These are phyloP conservation scores for Andrena cerasifolii DNA, from an alignment of 1,140 invertebrate genomes.

Conservation along the genomic window DNA sequence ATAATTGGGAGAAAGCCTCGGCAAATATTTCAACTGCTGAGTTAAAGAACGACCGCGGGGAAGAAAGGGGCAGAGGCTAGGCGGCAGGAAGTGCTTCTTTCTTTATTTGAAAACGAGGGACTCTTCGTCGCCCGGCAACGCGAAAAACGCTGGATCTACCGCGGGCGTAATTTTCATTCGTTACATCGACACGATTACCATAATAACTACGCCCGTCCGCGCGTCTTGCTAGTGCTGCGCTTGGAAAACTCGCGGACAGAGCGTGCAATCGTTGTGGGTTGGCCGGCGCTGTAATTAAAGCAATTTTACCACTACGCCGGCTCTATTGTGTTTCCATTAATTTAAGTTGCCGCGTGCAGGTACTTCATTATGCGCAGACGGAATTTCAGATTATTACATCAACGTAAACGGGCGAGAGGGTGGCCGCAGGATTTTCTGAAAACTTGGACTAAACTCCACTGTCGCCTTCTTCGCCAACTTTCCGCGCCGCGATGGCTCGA, in stretches of 20 bases:
- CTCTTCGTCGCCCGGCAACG: constrained; percentile 38
- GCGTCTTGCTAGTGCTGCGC: neutral
- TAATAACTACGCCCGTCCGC: constrained; percentile 3
- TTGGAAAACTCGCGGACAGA: neutral
- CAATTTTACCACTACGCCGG: constrained; percentile 10
- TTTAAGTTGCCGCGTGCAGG: constrained; percentile 30
- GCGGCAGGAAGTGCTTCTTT: constrained; percentile 48
- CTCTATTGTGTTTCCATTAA: constrained; percentile 49
- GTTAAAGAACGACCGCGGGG: constrained; percentile 18
- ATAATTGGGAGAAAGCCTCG: constrained; percentile 65
- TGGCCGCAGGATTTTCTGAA: constrained; percentile 52
- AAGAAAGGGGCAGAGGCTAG: constrained; percentile 13
- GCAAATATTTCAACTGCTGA: constrained; percentile 69
- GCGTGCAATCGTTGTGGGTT: neutral
- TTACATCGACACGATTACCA: constrained; percentile 25
- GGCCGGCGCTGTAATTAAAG: constrained; percentile 4
- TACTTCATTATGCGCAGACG: constrained; percentile 43
- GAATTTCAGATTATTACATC: constrained; percentile 60
- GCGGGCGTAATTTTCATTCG: constrained; percentile 13
- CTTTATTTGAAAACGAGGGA: constrained; percentile 54
- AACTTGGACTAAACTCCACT: constrained; percentile 60
- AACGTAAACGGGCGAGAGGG: constrained; percentile 33
- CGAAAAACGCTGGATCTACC: constrained; percentile 8
- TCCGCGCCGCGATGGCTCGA: constrained; percentile 53
- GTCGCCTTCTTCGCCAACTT: constrained; percentile 55